Evolutionary conservation across 2,888 invertebrate species (phyloP).

Genomic region (Dynastes tityus): DNA sequence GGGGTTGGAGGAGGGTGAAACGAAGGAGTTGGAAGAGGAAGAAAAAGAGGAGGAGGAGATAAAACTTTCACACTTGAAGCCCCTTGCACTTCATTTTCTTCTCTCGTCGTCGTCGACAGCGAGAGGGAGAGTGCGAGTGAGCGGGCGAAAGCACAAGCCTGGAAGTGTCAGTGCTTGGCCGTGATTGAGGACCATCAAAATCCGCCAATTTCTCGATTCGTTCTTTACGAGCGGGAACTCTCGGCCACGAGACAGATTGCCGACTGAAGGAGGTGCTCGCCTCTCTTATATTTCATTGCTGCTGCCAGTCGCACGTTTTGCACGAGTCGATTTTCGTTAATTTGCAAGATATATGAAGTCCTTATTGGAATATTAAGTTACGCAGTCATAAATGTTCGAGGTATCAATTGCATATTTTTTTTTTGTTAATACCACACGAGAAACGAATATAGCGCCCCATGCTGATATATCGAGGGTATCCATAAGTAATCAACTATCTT

Average conservation of each 20-base stretch:
- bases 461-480: background rate
- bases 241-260: constrained; percentile 62
- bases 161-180: constrained; percentile 59
- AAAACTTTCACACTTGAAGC: constrained; percentile 50
- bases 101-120: constrained; percentile 22
- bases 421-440: background rate
- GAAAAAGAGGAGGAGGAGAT: constrained; percentile 4
- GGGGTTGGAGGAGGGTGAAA: constrained; percentile 5
- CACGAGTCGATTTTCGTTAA: constrained; percentile 44
- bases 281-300: constrained; percentile 50
- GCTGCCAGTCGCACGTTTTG: constrained; percentile 44
- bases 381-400: background rate
- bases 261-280: constrained; percentile 50
- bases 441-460: background rate
- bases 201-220: constrained; percentile 65
- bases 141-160: constrained; percentile 37
- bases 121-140: constrained; percentile 8
- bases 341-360: constrained; percentile 40
- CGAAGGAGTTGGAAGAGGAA: background rate
- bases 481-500: too few species aligned
- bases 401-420: background rate
- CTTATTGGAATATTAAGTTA: constrained; percentile 36
- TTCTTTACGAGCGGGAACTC: constrained; percentile 62
- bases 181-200: constrained; percentile 68
- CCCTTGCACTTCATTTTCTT: constrained; percentile 44